phyloP scores from a whole-genome alignment of 2,113 vertebrate species.

The Elephas maximus region DNA sequence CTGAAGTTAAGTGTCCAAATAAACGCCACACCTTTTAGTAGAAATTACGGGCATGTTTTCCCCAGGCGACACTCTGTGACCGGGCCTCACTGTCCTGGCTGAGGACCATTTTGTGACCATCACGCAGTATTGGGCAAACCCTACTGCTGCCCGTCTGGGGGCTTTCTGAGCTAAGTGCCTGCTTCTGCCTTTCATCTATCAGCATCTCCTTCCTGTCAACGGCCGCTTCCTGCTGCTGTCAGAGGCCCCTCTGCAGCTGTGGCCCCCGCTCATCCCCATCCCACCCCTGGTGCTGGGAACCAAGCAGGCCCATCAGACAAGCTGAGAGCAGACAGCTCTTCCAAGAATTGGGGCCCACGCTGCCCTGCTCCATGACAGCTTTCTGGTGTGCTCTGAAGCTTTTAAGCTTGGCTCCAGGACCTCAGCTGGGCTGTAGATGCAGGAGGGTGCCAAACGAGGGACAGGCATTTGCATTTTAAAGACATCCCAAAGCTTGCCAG shows the following conservation, averaged over 20 bases:
- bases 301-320: background rate
- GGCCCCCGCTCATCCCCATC: background rate
- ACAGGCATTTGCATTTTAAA: background rate
- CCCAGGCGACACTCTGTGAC: background rate
- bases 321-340: background rate
- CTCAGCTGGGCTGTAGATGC: background rate
- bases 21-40: background rate
- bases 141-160: background rate
- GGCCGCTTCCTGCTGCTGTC: background rate
- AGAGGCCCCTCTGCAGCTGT: background rate
- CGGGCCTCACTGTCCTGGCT: background rate
- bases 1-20: background rate
- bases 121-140: background rate
- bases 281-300: background rate
- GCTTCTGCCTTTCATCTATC: background rate
- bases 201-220: background rate
- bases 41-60: background rate
- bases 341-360: background rate
- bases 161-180: background rate
- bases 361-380: background rate
- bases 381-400: background rate
- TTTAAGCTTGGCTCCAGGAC: background rate
- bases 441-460: background rate
- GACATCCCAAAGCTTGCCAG: background rate
- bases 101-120: background rate